phyloP scores from a whole-genome alignment of 2,797 vertebrate species.

The Lindbergichthys nudifrons region DNA sequence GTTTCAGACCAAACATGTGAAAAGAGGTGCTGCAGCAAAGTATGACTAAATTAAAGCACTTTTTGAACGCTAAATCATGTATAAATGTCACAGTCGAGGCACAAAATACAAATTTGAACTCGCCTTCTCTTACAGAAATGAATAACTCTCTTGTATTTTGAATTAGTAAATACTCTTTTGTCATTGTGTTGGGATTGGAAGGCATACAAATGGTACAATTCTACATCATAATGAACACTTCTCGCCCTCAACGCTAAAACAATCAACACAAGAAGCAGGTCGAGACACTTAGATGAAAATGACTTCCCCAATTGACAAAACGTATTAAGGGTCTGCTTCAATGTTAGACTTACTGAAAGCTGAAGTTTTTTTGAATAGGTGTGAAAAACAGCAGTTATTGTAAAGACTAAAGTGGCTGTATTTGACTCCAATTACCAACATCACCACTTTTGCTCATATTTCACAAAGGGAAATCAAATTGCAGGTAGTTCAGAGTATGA shows the following conservation, averaged over 20 bases:
- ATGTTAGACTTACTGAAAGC: not conserved
- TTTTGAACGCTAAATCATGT: no score
- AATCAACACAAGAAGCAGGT: not conserved
- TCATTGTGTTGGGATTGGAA: conserved; percentile 8
- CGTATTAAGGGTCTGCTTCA: not conserved
- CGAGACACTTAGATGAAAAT: not conserved
- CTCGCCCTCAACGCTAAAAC: conserved; percentile 1
- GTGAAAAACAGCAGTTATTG: not conserved
- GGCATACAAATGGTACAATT: no score
- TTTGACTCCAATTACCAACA: conserved; percentile 20
- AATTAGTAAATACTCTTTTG: conserved; percentile 5
- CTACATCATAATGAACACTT: no score
- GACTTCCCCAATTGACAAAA: not conserved
- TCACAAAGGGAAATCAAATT: not conserved
- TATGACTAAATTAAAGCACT: no score
- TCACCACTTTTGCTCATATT: not conserved
- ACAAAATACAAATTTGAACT: no score
- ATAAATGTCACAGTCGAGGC: no score
- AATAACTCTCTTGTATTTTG: not conserved
- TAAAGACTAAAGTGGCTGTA: not conserved
- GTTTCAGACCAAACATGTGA: no score
- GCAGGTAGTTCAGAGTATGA: conserved; percentile 2
- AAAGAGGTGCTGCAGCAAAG: no score
- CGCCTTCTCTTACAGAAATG: no score
- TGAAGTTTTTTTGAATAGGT: not conserved